phyloP scores from a whole-genome alignment of 2,797 vertebrate species.

The Hemibagrus guttatus region DNA sequence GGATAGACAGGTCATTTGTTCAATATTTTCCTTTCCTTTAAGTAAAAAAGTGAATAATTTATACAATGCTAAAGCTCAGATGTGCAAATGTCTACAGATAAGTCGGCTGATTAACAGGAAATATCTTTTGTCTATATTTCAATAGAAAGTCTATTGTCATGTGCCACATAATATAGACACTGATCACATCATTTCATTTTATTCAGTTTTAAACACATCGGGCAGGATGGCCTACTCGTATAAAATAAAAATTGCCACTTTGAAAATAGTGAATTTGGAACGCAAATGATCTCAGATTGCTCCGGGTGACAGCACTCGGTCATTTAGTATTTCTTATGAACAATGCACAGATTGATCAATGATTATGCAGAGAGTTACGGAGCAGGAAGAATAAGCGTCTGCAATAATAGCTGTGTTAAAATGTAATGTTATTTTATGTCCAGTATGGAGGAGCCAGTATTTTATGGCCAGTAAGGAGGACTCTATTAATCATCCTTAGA shows the following conservation, averaged over 20 bases:
- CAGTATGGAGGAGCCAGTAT: conserved; percentile 67
- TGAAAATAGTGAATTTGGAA: neutral
- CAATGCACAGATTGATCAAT: neutral
- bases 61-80: neutral
- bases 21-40: neutral
- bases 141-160: neutral
- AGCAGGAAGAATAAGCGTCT: neutral
- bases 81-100: neutral
- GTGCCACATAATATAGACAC: neutral
- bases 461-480: conserved; percentile 64
- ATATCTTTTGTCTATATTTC: neutral
- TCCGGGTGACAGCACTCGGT: neutral
- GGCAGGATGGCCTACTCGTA: neutral
- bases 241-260: neutral
- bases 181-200: neutral
- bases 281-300: neutral
- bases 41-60: neutral
- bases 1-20: neutral
- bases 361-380: neutral
- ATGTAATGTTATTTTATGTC: conserved; percentile 62
- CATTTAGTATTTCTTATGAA: neutral
- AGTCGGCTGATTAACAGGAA: neutral
- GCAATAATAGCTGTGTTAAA: conserved; percentile 53
- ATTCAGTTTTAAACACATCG: neutral
- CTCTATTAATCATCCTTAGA: conserved; percentile 79